Evolutionary conservation across 1,140 invertebrate genomes (phyloP), one percentile per base, ranked within the genome.

Genomic region (Drosophila pruinosa): DNA sequence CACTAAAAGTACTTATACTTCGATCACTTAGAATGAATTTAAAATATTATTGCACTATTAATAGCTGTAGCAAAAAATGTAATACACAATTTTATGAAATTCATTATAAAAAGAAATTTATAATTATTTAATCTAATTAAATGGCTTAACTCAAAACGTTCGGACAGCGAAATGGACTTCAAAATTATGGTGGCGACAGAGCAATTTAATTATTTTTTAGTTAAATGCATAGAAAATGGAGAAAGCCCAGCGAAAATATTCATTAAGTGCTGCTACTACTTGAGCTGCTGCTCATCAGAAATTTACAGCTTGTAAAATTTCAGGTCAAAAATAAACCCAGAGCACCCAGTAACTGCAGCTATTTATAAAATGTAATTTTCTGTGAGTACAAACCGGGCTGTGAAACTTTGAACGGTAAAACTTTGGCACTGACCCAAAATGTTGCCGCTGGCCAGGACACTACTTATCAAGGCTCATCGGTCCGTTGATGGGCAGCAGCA

Each of bases 311-410:
- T 79, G 64, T 75, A 58, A 64, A 80, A 68, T 76, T 54, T 36
- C 4, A 12, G 45, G 17, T 52, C 56, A 52, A 71, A 74, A 70
- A 70, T 67, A 77, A 82, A 56, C 54, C 54, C 24, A 41, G 43
- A 26, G 21, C 47, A 48, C 7, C 58, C 59, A 43, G 52, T 78
- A 82, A 82, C 79, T 72, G 78, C 48, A 63, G 62, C 62, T 82
- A 82, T 82, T 82, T 82, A 83, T 63, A 82, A 81, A 82, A 83
- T 78, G 74, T 82, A 83, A 82, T 82, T 82, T 82, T 63, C 61
- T 41, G 17, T 12, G 47, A 22, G 48, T 58, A 45, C 38, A 45
- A 24, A 50, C 43, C 17, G 22, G 28, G 10, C 4, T 21, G 57
- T 2, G 50, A 34, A 53, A 53, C 38, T 39, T 52, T 58, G 39